Evolutionary conservation across 2,888 invertebrate species (phyloP).

Genomic region (Leucophora obtusa): DNA sequence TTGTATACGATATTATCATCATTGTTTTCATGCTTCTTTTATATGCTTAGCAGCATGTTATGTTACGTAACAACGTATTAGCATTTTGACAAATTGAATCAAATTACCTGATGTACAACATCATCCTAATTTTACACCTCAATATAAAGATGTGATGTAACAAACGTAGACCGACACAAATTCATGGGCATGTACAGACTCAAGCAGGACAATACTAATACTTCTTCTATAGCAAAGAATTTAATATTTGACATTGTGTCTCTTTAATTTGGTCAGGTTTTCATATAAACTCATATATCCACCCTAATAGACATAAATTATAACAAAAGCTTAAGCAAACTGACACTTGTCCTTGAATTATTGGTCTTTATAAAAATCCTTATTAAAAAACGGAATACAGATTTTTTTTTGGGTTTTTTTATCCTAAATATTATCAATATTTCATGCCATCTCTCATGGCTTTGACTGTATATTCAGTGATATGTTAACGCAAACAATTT

Average conservation of each 20-base stretch:
- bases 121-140: conserved; percentile 34
- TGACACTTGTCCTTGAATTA: neutral
- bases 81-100: conserved; percentile 62
- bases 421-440: no score
- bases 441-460: neutral
- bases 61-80: conserved; percentile 51
- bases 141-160: conserved; percentile 27
- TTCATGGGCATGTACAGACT: neutral
- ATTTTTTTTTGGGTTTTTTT: no score
- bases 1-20: conserved; percentile 30
- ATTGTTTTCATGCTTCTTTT: conserved; percentile 34
- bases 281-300: neutral
- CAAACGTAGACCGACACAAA: neutral
- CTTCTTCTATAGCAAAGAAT: neutral
- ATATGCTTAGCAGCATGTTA: conserved; percentile 50
- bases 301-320: neutral
- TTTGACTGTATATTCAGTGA: neutral
- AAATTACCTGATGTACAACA: conserved; percentile 55
- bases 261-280: conserved; percentile 5
- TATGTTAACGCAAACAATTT: neutral
- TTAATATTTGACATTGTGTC: conserved; percentile 1
- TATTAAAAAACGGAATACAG: no score
- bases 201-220: conserved; percentile 19
- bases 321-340: neutral
- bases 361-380: neutral